Evolutionary conservation across 2,888 invertebrate species (phyloP), one percentile per base, ranked within the genome.

Genomic region (Mamestra brassicae): DNA sequence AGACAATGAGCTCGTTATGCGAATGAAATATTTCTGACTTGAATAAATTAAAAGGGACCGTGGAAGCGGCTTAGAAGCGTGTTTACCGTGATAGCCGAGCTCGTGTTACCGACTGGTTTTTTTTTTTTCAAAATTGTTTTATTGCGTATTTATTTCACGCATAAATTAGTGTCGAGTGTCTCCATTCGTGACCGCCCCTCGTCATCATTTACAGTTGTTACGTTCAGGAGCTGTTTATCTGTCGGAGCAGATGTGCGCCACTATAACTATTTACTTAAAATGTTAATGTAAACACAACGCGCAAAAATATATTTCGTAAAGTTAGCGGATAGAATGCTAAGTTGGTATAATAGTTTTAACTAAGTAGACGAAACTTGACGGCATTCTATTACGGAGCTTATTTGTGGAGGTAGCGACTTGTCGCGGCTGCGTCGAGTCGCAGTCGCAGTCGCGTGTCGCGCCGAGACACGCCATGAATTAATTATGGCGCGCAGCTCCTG

Each of bases 1-100:
- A 90, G 88, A 92, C 91, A 93, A 92, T 93, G 90, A 89, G 88
- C 90, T 92, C 92, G 91, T 93, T 92, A 91, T 80, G 80, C 86
- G 89, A 90, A 89, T 92, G 88, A 91, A 92, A 91, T 92, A 90
- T 90, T 92, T 91, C 89, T 89, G 89, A 87, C 87, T 91, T 89
- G 91, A 90, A 91, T 91, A 90, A 89, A 91, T 92, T 90, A 89
- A 90, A 90, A 90, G 85, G 86, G 87, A 83, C 87, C 74, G 83
- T 81, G 71, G 72, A 74, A 80, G 85, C 74, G 80, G 83, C 78
- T 86, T 79, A 76, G 45, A 70, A 67, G 74, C 64, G 66, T 83
- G 86, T 82, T 80, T 70, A 76, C 72, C 58, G 76, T 58, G 80
- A 84, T 83, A 85, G 74, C 61, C 55, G n/a, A 34, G 38, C 58